These are phyloP conservation scores for Aphelinus certus DNA, from an alignment of 1,140 invertebrate species.

Conservation along the genomic window DNA sequence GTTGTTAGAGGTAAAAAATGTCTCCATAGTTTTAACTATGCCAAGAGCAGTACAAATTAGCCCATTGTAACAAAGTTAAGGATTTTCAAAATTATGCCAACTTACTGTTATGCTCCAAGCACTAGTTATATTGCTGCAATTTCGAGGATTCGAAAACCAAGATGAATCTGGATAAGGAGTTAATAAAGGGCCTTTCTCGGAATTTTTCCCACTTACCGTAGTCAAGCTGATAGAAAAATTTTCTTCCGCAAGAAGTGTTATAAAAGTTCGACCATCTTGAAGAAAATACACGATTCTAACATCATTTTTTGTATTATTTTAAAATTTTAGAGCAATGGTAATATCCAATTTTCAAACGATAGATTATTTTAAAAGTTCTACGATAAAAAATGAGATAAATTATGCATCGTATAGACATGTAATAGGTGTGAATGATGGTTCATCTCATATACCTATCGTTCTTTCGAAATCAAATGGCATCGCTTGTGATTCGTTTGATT, in stretches of 20 bases:
- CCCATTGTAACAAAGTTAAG: too few species aligned
- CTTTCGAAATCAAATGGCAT: not conserved
- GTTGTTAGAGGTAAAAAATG: too few species aligned
- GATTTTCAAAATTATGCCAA: not conserved
- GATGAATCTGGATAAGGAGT: slow-evolving; percentile 7
- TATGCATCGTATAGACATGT: too few species aligned
- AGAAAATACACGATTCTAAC: not conserved
- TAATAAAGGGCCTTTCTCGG: not conserved
- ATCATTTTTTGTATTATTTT: too few species aligned
- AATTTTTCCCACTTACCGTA: not conserved
- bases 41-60: too few species aligned
- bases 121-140: slow-evolving; percentile 10
- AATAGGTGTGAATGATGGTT: too few species aligned
- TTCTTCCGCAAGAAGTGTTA: not conserved
- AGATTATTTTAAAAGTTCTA: too few species aligned
- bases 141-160: not conserved
- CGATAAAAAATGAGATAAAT: too few species aligned
- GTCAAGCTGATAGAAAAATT: not conserved
- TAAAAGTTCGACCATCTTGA: slow-evolving; percentile 14
- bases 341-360: too few species aligned
- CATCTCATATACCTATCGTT: not conserved
- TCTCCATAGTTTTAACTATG: too few species aligned
- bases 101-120: slow-evolving; percentile 10
- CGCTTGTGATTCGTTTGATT: not conserved
- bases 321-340: too few species aligned